Conservation (phyloP, 2,797 vertebrate genomes). For the Florisuga fusca region DNA sequence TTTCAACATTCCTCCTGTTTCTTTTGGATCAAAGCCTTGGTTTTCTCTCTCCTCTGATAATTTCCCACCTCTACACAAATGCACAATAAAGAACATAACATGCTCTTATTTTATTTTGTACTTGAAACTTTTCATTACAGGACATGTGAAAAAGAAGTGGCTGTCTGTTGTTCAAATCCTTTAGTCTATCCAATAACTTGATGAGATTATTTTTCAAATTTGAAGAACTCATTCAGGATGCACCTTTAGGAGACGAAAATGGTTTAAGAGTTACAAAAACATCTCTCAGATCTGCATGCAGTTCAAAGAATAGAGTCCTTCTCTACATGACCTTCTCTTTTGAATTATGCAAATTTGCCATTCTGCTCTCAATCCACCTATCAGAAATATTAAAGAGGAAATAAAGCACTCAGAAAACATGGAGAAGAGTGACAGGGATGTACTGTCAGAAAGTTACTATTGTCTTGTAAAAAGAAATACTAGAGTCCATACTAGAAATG, state of each 20-base stretch:
- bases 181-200: not conserved
- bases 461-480: constrained; percentile 3
- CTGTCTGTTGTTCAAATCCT: not conserved
- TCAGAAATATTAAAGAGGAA: not conserved
- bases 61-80: not conserved
- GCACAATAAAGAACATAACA: not conserved
- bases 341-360: constrained; percentile 25
- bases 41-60: not conserved
- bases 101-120: not conserved
- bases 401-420: not conserved
- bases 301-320: not conserved
- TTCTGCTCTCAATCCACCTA: not conserved
- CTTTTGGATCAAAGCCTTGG: not conserved
- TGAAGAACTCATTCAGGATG: not conserved
- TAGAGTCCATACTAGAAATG: constrained; percentile 16
- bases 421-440: not conserved
- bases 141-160: not conserved
- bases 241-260: not conserved
- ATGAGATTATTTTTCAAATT: not conserved
- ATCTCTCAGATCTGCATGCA: not conserved
- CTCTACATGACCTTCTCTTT: not conserved
- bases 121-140: not conserved
- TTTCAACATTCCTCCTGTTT: not conserved
- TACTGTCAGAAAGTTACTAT: constrained; percentile 9
- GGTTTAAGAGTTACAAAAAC: not conserved